Conservation (phyloP, 2,888 invertebrate species). For the Sarcophaga rosellei region DNA sequence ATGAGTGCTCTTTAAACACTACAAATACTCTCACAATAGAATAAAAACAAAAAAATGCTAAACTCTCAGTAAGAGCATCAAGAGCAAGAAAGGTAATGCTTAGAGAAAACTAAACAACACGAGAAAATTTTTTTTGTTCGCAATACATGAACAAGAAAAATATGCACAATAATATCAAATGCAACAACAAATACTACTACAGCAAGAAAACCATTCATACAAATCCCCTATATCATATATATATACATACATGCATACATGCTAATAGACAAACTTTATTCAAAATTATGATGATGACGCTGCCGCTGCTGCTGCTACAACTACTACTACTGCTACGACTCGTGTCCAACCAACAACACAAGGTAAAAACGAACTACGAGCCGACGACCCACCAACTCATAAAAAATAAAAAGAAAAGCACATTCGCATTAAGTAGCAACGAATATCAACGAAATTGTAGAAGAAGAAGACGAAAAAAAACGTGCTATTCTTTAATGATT, state of each 20-base stretch:
- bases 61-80: background rate
- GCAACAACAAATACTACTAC: background rate
- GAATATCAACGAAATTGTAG: background rate
- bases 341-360: background rate
- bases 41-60: no score
- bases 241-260: no score
- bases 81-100: background rate
- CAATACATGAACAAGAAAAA: background rate
- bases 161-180: background rate
- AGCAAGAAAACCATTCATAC: background rate
- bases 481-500: conserved; percentile 29
- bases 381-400: conserved; percentile 26
- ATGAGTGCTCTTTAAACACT: conserved; percentile 21
- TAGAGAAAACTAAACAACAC: background rate
- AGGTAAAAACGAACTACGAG: conserved; percentile 18
- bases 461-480: conserved; percentile 13
- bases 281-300: no score
- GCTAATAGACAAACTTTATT: no score
- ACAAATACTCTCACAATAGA: background rate
- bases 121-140: no score
- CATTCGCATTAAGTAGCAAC: conserved; percentile 5
- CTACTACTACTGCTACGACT: background rate
- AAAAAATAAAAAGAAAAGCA: conserved; percentile 13
- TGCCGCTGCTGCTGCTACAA: no score
- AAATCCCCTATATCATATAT: no score